Evolutionary conservation across 2,113 vertebrate genomes (phyloP).

Genomic region (Vulpes lagopus): DNA sequence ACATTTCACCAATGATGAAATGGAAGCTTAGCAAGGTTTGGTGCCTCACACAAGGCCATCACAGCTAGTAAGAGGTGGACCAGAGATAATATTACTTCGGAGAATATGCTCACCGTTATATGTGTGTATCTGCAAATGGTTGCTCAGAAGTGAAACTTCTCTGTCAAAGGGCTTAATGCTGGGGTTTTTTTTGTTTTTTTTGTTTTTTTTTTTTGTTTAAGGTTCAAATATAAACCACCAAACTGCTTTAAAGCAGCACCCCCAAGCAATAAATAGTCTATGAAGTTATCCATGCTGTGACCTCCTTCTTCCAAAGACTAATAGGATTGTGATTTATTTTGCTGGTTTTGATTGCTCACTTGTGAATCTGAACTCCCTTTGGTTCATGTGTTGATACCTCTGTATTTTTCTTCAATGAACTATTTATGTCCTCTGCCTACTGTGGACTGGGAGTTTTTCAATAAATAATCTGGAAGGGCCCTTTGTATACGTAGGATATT

Average conservation of each 20-base stretch:
- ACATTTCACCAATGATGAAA: neutral
- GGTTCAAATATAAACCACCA: neutral
- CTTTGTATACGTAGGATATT: neutral
- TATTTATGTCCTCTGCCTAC: neutral
- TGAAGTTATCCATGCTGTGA: no score
- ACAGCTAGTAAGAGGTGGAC: neutral
- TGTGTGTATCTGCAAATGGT: neutral
- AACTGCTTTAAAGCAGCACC: neutral
- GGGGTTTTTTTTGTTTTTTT: neutral
- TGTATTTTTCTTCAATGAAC: neutral
- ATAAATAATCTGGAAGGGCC: neutral
- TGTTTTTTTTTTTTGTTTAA: neutral
- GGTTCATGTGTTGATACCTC: neutral
- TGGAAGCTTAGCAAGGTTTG: neutral
- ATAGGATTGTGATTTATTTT: neutral
- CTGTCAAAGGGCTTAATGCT: neutral
- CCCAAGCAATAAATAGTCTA: neutral
- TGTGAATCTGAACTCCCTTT: neutral
- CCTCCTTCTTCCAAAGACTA: neutral
- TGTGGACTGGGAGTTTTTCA: neutral
- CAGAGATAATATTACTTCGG: neutral
- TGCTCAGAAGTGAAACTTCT: slow-evolving; percentile 12
- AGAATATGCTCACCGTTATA: neutral
- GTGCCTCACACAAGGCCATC: neutral
- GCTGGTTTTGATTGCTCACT: neutral